These are phyloP conservation scores for Cyaniris semiargus DNA, from an alignment of 2,888 invertebrate species.

Conservation along the genomic window DNA sequence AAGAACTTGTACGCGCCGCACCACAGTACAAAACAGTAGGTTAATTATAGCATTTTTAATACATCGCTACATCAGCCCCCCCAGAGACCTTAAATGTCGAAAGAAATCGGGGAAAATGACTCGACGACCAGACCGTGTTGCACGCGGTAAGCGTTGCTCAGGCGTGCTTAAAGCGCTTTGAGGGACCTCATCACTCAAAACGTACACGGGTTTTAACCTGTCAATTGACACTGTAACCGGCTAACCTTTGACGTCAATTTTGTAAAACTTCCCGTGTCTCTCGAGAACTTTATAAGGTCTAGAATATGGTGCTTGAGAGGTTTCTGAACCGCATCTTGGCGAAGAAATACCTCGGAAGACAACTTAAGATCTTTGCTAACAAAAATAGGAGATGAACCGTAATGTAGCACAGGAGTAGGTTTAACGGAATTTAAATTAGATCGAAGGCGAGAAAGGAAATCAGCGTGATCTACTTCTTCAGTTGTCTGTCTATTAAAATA, in stretches of 20 bases:
- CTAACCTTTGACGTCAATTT: conserved; percentile 40
- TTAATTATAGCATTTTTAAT: not conserved
- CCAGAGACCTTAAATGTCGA: conserved; percentile 5
- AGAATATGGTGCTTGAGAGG: conserved; percentile 45
- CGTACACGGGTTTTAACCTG: conserved; percentile 44
- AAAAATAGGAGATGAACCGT: not conserved
- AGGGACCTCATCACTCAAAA: conserved; percentile 9
- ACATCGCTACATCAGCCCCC: conserved; percentile 9
- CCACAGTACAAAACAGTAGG: too few species aligned
- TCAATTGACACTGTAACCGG: conserved; percentile 42
- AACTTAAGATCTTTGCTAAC: not conserved
- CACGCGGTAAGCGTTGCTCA: not conserved
- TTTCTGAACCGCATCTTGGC: conserved; percentile 42
- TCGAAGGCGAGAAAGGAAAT: not conserved
- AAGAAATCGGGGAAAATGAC: conserved; percentile 3
- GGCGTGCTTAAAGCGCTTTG: too few species aligned
- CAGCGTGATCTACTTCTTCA: not conserved
- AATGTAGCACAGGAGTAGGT: not conserved
- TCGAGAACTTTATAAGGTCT: conserved; percentile 45
- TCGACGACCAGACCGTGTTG: not conserved
- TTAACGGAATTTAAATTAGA: not conserved
- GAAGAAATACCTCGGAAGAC: conserved; percentile 42
- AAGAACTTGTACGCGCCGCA: too few species aligned
- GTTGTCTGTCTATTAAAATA: not conserved
- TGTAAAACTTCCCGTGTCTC: conserved; percentile 42